phyloP scores from a whole-genome alignment of 2,797 vertebrate genomes.

The Gallinago nigripennis region DNA sequence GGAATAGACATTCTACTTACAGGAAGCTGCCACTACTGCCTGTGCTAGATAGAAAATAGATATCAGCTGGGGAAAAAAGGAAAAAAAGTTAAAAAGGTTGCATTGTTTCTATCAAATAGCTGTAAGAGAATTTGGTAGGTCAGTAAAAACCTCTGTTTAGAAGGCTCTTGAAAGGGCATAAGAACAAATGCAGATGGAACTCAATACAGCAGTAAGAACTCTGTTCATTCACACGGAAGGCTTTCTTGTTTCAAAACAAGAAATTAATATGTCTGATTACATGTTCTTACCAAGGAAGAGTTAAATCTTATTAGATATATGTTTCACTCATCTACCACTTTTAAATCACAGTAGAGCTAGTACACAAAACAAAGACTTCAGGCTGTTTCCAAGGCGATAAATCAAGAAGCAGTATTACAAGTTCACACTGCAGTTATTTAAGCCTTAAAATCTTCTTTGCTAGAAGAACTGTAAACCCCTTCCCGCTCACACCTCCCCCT shows the following conservation, averaged over 20 bases:
- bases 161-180: not conserved
- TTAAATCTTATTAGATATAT: not conserved
- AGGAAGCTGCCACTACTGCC: not conserved
- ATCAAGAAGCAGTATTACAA: conserved; percentile 31
- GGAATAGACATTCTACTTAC: not conserved
- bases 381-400: conserved; percentile 57
- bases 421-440: conserved; percentile 22
- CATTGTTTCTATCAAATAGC: not conserved
- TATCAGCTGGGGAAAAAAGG: not conserved
- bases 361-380: conserved; percentile 7
- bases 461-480: not conserved
- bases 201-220: not conserved
- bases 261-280: not conserved
- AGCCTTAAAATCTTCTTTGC: conserved; percentile 2
- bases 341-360: not conserved
- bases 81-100: not conserved
- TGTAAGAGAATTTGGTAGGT: not conserved
- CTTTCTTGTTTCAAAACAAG: not conserved
- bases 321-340: not conserved
- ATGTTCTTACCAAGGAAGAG: not conserved
- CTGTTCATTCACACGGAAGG: not conserved
- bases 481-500: not conserved
- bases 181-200: not conserved
- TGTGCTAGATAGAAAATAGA: not conserved
- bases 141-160: not conserved